phyloP scores from a whole-genome alignment of 2,113 vertebrate species.

The Ceyx cyanopectus region DNA sequence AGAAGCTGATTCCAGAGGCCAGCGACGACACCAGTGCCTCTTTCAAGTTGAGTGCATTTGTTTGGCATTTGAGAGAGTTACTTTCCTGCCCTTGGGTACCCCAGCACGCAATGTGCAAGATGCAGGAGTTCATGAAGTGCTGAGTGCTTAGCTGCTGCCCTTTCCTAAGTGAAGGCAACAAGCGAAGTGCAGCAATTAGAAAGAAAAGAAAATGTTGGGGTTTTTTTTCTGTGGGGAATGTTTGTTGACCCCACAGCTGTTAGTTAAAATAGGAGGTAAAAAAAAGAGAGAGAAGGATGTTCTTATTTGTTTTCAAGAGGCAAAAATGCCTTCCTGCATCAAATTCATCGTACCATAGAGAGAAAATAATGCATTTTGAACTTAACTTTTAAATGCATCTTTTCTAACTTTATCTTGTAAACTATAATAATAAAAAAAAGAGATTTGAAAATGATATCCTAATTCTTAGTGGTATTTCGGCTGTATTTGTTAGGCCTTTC shows the following conservation, averaged over 20 bases:
- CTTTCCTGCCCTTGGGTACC: constrained; percentile 53
- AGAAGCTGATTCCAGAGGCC: constrained; percentile 45
- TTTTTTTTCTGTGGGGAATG: background rate
- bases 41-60: constrained; percentile 60
- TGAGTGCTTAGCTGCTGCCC: constrained; percentile 47
- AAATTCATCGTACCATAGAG: background rate
- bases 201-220: constrained; percentile 44
- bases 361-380: background rate
- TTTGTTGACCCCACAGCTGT: background rate
- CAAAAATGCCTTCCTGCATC: background rate
- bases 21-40: background rate
- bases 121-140: constrained; percentile 2
- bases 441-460: background rate
- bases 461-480: background rate
- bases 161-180: constrained; percentile 17
- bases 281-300: background rate
- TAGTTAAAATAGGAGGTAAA: background rate
- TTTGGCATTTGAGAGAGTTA: constrained; percentile 5
- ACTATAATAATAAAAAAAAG: background rate
- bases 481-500: background rate
- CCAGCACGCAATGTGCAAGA: constrained; percentile 29
- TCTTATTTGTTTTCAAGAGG: background rate
- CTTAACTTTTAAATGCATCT: background rate
- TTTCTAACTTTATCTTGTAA: background rate
- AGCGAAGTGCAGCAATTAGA: constrained; percentile 44